Conservation (phyloP, 1,140 invertebrate genomes). For the Brachionus angularis region DNA sequence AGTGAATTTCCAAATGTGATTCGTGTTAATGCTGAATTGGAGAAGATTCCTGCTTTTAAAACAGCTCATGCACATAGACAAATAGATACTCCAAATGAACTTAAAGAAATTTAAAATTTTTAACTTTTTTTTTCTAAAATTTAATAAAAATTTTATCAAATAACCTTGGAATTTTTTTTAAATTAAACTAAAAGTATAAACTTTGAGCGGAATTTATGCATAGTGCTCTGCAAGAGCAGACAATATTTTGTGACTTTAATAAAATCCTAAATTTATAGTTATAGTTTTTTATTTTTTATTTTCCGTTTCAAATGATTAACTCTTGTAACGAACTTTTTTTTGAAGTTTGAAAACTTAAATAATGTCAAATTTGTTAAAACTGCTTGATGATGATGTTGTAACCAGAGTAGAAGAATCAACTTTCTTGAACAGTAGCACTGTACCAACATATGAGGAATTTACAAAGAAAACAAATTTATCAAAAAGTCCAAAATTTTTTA, state of each 20-base stretch:
- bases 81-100: constrained; percentile 22
- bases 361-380: not conserved
- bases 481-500: not conserved
- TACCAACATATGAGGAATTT: constrained; percentile 42
- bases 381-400: not conserved
- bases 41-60: constrained; percentile 14
- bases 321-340: not conserved
- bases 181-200: no score
- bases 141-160: not conserved
- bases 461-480: constrained; percentile 5
- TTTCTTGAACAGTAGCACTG: constrained; percentile 42
- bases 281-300: no score
- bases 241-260: no score
- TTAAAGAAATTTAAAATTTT: constrained; percentile 17
- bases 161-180: no score
- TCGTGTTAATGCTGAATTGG: constrained; percentile 21
- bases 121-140: not conserved
- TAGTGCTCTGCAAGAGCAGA: no score
- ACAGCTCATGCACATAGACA: constrained; percentile 40
- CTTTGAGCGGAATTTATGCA: no score
- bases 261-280: no score
- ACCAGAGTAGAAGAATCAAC: not conserved
- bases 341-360: not conserved
- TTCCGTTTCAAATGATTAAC: not conserved
- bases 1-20: constrained; percentile 16